These are phyloP conservation scores for Xiphorhynchus erythropygius DNA, from an alignment of 2,797 vertebrate genomes.

Conservation along the genomic window DNA sequence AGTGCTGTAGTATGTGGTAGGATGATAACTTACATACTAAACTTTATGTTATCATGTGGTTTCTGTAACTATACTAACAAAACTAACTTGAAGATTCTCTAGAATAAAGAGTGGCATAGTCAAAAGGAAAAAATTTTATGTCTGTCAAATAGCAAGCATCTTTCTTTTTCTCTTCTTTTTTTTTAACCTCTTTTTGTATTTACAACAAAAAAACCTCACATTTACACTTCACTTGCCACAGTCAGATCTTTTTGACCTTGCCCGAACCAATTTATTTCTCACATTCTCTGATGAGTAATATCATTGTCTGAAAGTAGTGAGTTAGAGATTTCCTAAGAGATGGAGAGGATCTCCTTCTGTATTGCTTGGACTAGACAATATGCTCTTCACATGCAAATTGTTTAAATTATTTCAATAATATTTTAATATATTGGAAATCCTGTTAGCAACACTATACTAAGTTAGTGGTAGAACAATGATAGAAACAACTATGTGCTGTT, in stretches of 20 bases:
- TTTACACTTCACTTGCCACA: not conserved
- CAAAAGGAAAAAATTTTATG: not conserved
- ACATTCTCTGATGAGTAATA: not conserved
- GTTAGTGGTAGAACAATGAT: not conserved
- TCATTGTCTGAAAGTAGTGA: not conserved
- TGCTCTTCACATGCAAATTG: slow-evolving; percentile 13
- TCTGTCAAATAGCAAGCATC: not conserved
- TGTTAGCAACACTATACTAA: not conserved
- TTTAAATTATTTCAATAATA: not conserved
- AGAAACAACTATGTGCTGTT: not conserved
- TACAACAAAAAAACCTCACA: not conserved
- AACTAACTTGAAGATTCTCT: not conserved
- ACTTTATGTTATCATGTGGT: not conserved
- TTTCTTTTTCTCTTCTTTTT: not conserved
- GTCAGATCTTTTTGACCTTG: not conserved
- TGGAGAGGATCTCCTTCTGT: not conserved
- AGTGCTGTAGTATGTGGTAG: not conserved
- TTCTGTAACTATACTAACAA: not conserved
- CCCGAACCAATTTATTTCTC: not conserved
- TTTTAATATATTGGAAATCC: not conserved
- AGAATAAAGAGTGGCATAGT: not conserved
- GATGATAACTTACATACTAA: not conserved
- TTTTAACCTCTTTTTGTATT: not conserved
- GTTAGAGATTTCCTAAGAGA: not conserved
- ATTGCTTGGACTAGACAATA: not conserved